Conservation (phyloP, 1,140 invertebrate genomes). For the Thalassaphorura encarpata region DNA sequence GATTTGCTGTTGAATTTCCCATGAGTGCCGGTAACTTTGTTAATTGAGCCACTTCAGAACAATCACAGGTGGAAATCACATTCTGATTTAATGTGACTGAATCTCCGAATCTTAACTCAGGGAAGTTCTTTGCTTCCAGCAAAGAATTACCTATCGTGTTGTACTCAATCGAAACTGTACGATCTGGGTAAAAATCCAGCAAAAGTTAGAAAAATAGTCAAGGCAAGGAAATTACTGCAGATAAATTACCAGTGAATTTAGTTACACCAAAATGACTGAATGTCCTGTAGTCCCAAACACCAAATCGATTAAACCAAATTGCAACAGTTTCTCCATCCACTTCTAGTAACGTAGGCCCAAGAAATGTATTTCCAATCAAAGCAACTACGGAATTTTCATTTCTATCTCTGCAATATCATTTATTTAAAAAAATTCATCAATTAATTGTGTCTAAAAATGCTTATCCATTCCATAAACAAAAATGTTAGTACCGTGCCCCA, state of each 20-base stretch:
- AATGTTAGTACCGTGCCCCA: background rate
- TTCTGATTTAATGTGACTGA: background rate
- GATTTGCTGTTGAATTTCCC: slow-evolving; percentile 11
- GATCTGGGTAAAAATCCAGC: background rate
- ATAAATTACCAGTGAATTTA: background rate
- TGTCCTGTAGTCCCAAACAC: background rate
- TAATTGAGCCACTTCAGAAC: background rate
- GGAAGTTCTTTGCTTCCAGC: background rate
- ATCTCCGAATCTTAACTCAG: background rate
- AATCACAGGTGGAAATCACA: background rate
- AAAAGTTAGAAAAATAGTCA: background rate
- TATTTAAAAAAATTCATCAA: background rate
- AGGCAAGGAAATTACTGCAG: background rate
- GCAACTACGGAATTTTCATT: background rate
- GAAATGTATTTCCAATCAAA: background rate
- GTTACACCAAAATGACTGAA: background rate
- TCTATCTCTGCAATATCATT: background rate
- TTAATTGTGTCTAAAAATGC: no score
- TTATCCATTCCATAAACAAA: no score
- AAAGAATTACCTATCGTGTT: background rate
- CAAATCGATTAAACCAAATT: slow-evolving; percentile 3
- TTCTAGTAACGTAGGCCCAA: background rate
- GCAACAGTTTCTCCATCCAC: background rate
- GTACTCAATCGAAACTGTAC: background rate
- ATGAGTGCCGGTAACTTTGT: slow-evolving; percentile 5